Percentiles rank a stretch among this genome's conserved stretches.
Evolutionary conservation across 2,888 invertebrate genomes (phyloP).

Genomic region (Argyra leucocephala): DNA sequence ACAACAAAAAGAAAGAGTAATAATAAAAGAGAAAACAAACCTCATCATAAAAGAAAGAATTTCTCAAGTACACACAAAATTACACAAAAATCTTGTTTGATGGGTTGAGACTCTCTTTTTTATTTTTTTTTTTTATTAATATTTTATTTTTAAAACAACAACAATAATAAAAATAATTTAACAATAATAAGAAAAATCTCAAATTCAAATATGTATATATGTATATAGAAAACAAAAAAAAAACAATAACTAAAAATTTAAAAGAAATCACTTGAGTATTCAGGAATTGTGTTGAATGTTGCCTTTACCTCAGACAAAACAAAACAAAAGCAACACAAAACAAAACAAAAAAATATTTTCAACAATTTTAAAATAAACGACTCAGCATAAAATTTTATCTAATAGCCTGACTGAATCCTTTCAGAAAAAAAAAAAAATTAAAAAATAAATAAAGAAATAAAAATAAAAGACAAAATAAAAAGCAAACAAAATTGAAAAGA

Average conservation of each 20-base stretch:
- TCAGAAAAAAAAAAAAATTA: not conserved
- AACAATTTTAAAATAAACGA: slow-evolving; percentile 2
- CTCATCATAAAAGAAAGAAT: no score
- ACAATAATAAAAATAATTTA: not conserved
- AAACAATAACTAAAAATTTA: not conserved
- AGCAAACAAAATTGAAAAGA: no score
- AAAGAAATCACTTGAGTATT: not conserved
- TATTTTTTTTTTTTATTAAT: not conserved
- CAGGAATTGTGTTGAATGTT: not conserved
- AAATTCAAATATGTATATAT: not conserved
- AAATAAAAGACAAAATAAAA: not conserved
- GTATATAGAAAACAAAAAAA: not conserved
- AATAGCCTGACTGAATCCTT: slow-evolving; percentile 6
- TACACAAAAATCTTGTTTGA: not conserved
- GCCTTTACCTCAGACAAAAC: not conserved
- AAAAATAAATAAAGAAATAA: not conserved
- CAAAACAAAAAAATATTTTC: not conserved
- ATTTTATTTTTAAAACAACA: not conserved
- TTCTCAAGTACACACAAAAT: no score
- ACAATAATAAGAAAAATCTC: not conserved
- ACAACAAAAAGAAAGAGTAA: no score
- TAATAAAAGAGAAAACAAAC: no score
- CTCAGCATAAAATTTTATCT: slow-evolving; percentile 1
- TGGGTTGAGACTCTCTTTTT: no score
- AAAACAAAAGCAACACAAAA: not conserved